Evolutionary conservation across 2,888 invertebrate genomes (phyloP).

Genomic region (Campoplex capitator): DNA sequence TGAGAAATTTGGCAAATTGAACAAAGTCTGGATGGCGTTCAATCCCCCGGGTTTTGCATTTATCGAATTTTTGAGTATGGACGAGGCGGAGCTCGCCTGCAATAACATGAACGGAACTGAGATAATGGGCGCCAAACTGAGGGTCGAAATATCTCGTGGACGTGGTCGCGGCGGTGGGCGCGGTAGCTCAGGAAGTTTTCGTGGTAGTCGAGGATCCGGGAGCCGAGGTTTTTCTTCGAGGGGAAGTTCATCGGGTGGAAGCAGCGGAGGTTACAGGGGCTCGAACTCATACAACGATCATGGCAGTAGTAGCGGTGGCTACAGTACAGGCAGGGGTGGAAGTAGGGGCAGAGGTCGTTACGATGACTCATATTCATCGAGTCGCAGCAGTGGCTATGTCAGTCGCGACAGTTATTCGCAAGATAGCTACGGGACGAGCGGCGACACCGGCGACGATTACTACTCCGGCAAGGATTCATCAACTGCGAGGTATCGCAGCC

Average conservation of each 20-base stretch:
- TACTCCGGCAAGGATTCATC: constrained; percentile 84
- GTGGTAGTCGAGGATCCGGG: constrained; percentile 86
- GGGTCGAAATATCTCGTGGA: constrained; percentile 95
- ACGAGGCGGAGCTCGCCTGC: constrained; percentile 96
- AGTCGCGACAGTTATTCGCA: constrained; percentile 81
- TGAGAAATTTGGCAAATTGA: constrained; percentile 95
- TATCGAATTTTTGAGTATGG: constrained; percentile 95
- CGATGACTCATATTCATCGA: constrained; percentile 79
- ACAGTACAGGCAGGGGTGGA: constrained; percentile 83
- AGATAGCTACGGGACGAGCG: constrained; percentile 80
- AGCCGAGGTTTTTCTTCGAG: constrained; percentile 84
- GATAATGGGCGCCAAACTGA: constrained; percentile 93
- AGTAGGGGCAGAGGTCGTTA: constrained; percentile 82
- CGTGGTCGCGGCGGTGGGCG: constrained; percentile 90
- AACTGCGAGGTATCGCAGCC: constrained; percentile 85
- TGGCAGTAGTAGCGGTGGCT: constrained; percentile 86
- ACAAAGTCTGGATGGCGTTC: constrained; percentile 97
- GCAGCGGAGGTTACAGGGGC: constrained; percentile 85
- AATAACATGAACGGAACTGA: constrained; percentile 95
- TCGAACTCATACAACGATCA: constrained; percentile 85
- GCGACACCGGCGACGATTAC: constrained; percentile 79
- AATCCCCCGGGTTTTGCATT: constrained; percentile 98
- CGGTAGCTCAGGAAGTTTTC: constrained; percentile 87
- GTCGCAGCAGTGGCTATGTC: constrained; percentile 81
- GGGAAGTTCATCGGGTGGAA: constrained; percentile 78